Conservation (phyloP, 92 coral and sea anemone genomes). For the Siderastrea radians region DNA sequence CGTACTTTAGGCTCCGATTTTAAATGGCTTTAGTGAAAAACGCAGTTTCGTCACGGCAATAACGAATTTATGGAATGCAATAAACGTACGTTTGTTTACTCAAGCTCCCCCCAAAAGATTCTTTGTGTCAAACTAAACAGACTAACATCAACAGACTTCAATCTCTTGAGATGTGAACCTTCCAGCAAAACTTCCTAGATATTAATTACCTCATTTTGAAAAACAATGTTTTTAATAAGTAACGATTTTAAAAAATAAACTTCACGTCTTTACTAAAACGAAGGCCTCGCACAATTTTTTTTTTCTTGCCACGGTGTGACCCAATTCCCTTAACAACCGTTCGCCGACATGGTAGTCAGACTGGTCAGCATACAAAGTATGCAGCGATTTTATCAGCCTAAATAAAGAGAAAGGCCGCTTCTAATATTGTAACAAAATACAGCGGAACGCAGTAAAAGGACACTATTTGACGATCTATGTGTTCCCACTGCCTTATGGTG, state of each 20-base stretch:
- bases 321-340: slow-evolving; percentile 1
- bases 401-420: too few relatives aligned
- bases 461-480: neutral
- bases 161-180: neutral
- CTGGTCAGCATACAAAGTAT: neutral
- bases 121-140: neutral
- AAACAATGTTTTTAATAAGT: neutral
- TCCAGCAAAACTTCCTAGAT: neutral
- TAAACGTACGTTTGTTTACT: neutral
- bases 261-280: neutral
- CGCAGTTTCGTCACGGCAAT: too few relatives aligned
- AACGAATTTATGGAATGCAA: neutral
- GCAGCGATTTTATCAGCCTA: neutral
- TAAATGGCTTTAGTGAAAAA: too few relatives aligned
- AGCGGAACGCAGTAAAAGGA: neutral
- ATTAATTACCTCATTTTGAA: neutral
- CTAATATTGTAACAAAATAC: neutral
- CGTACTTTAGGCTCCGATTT: too few relatives aligned
- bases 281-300: too few relatives aligned
- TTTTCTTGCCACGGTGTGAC: neutral
- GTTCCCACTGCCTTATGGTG: neutral
- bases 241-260: neutral
- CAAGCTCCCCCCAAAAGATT: neutral
- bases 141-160: neutral
- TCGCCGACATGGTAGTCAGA: neutral